Conservation (phyloP, 2,113 vertebrate species). For the Lanius collurio region DNA sequence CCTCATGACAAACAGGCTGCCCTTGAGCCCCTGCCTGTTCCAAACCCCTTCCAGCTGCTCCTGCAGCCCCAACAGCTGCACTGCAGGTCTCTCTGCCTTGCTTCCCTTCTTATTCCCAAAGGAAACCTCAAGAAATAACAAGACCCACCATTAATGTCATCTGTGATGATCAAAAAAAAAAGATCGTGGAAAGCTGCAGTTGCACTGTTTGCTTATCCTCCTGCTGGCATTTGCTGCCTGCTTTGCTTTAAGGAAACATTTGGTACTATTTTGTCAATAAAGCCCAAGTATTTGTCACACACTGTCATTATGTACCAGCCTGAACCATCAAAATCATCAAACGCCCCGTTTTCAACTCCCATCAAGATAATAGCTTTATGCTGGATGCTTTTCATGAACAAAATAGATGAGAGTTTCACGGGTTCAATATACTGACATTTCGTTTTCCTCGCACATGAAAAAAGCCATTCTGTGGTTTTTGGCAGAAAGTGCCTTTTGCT, state of each 20-base stretch:
- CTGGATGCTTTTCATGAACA: not conserved
- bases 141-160: not conserved
- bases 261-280: constrained; percentile 49
- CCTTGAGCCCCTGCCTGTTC: fast-evolving
- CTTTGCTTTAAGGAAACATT: constrained; percentile 8
- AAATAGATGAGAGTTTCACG: not conserved
- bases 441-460: constrained; percentile 29
- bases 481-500: not conserved
- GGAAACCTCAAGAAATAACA: not conserved
- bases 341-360: not conserved
- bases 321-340: constrained; percentile 10
- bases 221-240: not conserved
- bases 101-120: not conserved
- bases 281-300: constrained; percentile 37
- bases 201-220: not conserved
- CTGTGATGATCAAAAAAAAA: not conserved
- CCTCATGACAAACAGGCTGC: fast-evolving
- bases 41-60: not conserved
- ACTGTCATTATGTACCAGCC: not conserved
- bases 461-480: constrained; percentile 47
- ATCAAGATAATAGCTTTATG: constrained; percentile 16
- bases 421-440: constrained; percentile 21
- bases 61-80: not conserved
- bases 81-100: not conserved
- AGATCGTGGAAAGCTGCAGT: not conserved